Evolutionary conservation across 2,888 invertebrate genomes (phyloP).

Genomic region (Synergus japonicus): DNA sequence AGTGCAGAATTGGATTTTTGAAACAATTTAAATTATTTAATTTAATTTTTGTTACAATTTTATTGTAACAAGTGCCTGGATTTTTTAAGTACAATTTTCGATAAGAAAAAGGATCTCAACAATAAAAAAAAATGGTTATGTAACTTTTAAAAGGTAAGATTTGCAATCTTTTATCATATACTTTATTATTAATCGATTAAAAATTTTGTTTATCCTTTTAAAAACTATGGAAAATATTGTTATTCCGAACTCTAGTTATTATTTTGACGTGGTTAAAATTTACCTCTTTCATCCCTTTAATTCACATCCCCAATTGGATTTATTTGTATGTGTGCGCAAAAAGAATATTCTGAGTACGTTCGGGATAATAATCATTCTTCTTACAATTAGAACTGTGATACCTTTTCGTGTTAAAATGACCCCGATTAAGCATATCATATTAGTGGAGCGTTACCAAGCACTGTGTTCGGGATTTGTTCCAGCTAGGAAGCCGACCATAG

Average conservation of each 20-base stretch:
- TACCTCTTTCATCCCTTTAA: constrained; percentile 36
- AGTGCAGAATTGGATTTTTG: not conserved
- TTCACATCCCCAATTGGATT: constrained; percentile 29
- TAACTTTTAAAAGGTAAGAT: constrained; percentile 36
- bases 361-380: too few relatives aligned
- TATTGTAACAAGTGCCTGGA: constrained; percentile 20
- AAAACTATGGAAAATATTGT: not conserved
- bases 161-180: constrained; percentile 11
- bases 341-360: constrained; percentile 4
- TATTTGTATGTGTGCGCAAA: constrained; percentile 6
- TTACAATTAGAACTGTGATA: too few relatives aligned
- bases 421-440: constrained; percentile 49
- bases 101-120: constrained; percentile 24
- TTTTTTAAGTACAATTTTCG: constrained; percentile 2
- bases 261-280: constrained; percentile 32
- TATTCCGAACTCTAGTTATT: constrained; percentile 20
- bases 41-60: not conserved
- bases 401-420: too few relatives aligned
- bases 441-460: constrained; percentile 75
- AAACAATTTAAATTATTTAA: not conserved
- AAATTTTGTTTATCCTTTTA: constrained; percentile 19
- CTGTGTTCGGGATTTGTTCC: constrained; percentile 79
- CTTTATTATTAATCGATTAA: constrained; percentile 17
- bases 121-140: constrained; percentile 32
- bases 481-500: constrained; percentile 82